phyloP scores from a whole-genome alignment of 2,888 invertebrate species.

The Drosophila atripex region DNA sequence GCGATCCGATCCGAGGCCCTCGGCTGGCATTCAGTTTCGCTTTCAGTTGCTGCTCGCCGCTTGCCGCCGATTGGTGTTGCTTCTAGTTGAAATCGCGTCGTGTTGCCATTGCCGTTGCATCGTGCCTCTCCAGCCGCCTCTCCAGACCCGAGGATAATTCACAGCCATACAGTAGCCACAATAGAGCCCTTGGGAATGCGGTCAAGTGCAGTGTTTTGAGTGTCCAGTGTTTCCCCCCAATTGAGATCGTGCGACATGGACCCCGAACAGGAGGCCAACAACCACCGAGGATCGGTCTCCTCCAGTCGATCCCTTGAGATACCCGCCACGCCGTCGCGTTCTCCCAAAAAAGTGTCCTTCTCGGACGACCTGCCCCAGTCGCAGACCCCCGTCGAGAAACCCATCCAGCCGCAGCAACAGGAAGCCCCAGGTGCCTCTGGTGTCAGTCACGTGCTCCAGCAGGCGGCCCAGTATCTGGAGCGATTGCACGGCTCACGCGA shows the following conservation, averaged over 20 bases:
- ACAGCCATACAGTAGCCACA: background rate
- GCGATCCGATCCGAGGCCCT: slow-evolving; percentile 43
- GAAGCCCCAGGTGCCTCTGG: slow-evolving; percentile 44
- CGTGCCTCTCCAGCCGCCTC: slow-evolving; percentile 5
- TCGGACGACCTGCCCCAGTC: slow-evolving; percentile 81
- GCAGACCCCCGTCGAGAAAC: slow-evolving; percentile 36
- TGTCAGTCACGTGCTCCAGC: slow-evolving; percentile 78
- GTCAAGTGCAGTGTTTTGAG: background rate
- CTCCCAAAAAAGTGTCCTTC: slow-evolving; percentile 83
- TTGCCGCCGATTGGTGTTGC: slow-evolving; percentile 79
- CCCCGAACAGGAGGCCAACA: slow-evolving; percentile 47
- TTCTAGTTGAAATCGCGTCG: slow-evolving; percentile 41
- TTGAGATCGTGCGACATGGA: slow-evolving; percentile 51
- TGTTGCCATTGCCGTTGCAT: slow-evolving; percentile 14
- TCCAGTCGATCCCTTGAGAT: slow-evolving; percentile 81
- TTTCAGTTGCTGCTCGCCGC: slow-evolving; percentile 81
- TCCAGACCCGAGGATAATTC: slow-evolving; percentile 37
- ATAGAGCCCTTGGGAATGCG: slow-evolving; percentile 23
- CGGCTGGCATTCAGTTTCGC: slow-evolving; percentile 70
- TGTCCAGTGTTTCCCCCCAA: slow-evolving; percentile 5
- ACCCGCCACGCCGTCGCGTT: slow-evolving; percentile 80
- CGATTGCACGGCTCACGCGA: slow-evolving; percentile 78
- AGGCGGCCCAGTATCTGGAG: slow-evolving; percentile 82
- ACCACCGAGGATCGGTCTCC: slow-evolving; percentile 82
- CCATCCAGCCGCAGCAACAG: slow-evolving; percentile 13